Conservation (phyloP, 2,888 invertebrate genomes). For the Trichacis sp. region DNA sequence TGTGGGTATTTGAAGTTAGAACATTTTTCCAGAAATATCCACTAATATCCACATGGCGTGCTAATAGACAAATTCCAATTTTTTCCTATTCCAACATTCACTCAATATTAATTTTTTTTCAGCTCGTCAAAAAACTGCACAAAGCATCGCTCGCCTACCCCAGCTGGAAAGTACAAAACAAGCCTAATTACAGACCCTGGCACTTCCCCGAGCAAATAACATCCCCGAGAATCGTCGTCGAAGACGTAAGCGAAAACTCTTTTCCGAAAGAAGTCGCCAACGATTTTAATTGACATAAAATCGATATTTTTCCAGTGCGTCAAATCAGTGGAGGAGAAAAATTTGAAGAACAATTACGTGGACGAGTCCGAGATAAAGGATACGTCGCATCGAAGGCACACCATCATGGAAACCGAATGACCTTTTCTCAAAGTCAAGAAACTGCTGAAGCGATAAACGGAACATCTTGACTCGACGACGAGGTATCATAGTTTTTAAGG, state of each 20-base stretch:
- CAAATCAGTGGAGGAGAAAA: constrained; percentile 64
- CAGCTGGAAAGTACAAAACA: constrained; percentile 82
- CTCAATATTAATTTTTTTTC: too few relatives aligned
- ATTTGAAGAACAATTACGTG: constrained; percentile 62
- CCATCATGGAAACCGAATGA: constrained; percentile 64
- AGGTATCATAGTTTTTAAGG: constrained; percentile 46
- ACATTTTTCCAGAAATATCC: too few relatives aligned
- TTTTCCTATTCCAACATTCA: too few relatives aligned
- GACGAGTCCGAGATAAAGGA: constrained; percentile 65
- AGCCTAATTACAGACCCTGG: constrained; percentile 88
- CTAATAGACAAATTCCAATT: too few relatives aligned
- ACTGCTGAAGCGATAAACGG: constrained; percentile 42
- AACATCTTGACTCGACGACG: too few relatives aligned
- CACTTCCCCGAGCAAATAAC: constrained; percentile 86
- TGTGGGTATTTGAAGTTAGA: too few relatives aligned
- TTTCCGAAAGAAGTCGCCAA: not conserved
- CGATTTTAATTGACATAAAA: not conserved
- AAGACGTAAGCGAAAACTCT: constrained; percentile 74
- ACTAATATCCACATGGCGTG: too few relatives aligned
- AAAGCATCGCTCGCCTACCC: constrained; percentile 86
- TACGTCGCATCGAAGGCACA: constrained; percentile 53
- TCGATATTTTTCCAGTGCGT: constrained; percentile 57
- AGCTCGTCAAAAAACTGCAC: constrained; percentile 83
- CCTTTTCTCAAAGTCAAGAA: constrained; percentile 42
- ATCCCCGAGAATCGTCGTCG: constrained; percentile 77